phyloP scores from a whole-genome alignment of 1,140 invertebrate species.

The Drosophila bipectinata region DNA sequence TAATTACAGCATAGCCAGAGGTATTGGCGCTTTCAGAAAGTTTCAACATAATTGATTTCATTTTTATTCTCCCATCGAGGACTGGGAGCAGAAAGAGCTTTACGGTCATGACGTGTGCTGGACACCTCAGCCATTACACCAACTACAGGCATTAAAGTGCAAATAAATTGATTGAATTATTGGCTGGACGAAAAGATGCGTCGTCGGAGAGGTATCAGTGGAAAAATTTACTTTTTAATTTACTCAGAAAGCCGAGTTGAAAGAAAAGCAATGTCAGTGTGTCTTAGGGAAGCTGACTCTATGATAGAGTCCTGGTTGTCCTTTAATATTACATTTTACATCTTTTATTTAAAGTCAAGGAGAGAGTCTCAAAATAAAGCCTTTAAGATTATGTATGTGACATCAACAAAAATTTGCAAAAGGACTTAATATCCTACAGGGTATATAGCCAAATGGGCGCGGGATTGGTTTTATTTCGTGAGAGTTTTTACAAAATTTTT shows the following conservation, averaged over 20 bases:
- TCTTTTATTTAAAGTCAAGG: background rate
- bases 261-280: conserved; percentile 21
- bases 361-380: background rate
- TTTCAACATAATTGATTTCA: conserved; percentile 77
- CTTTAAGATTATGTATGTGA: background rate
- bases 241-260: conserved; percentile 42
- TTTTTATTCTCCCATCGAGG: conserved; percentile 57
- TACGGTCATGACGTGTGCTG: conserved; percentile 10
- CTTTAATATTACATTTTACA: background rate
- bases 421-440: conserved; percentile 12
- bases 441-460: conserved; percentile 31
- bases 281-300: background rate
- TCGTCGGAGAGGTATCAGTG: conserved; percentile 13
- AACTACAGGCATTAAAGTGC: conserved; percentile 47
- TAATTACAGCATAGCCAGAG: conserved; percentile 74
- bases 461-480: conserved; percentile 35
- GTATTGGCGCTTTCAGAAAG: conserved; percentile 61
- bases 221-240: conserved; percentile 55
- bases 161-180: conserved; percentile 75
- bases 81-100: conserved; percentile 4
- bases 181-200: conserved; percentile 34
- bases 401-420: background rate
- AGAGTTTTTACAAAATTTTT: conserved; percentile 18
- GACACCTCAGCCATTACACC: background rate
- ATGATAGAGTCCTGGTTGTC: background rate